Percentiles rank a stretch among this genome's conserved stretches.
Conservation (phyloP, 1,140 invertebrate species). For the Lucilia sericata region DNA sequence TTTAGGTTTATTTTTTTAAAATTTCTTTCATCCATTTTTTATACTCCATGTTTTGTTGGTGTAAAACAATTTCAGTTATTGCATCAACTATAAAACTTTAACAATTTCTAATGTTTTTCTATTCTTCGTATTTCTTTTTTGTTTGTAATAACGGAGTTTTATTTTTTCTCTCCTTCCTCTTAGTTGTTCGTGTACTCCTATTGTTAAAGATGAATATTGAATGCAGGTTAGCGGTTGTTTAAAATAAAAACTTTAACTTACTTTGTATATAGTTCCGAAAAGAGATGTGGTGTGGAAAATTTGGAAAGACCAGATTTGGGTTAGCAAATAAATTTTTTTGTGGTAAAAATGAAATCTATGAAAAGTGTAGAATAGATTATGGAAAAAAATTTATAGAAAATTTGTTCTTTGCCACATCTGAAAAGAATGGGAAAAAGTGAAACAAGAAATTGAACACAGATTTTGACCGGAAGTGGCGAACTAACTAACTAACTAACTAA, state of each 20-base stretch:
- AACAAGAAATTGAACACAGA: too few relatives aligned
- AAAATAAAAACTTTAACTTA: constrained; percentile 27
- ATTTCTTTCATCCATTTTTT: neutral
- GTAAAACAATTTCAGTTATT: neutral
- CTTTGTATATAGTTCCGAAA: neutral
- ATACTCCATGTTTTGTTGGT: neutral
- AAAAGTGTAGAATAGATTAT: too few relatives aligned
- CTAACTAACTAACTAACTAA: too few relatives aligned
- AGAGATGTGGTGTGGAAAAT: neutral
- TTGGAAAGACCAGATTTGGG: neutral
- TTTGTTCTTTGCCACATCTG: too few relatives aligned
- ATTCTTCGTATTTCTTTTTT: neutral
- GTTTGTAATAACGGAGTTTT: neutral
- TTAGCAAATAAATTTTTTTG: too few relatives aligned
- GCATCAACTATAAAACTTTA: constrained; percentile 4
- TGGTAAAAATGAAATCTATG: too few relatives aligned
- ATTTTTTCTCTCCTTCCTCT: neutral
- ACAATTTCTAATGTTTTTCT: constrained; percentile 6
- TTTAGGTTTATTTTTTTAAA: neutral
- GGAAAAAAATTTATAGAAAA: too few relatives aligned
- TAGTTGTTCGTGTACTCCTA: neutral
- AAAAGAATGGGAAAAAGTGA: too few relatives aligned
- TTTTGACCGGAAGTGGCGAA: too few relatives aligned
- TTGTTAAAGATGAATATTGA: constrained; percentile 28
- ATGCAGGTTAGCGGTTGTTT: constrained; percentile 32